Percentiles rank a stretch among this genome's conserved stretches.
phyloP scores from a whole-genome alignment of 2,797 vertebrate genomes.

The Typhlichthys subterraneus region DNA sequence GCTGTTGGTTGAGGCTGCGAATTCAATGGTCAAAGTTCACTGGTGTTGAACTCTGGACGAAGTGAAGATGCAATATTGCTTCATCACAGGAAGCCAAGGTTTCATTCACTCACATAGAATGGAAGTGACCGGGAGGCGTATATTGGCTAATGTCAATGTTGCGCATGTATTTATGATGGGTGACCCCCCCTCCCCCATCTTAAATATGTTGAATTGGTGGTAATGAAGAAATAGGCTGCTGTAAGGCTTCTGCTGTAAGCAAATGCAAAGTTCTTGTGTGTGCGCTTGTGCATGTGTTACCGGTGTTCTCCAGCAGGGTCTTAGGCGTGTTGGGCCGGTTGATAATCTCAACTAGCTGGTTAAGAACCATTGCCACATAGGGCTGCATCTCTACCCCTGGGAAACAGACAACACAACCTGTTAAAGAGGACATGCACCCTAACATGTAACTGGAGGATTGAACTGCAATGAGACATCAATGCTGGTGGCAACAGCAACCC shows the following conservation, averaged over 20 bases:
- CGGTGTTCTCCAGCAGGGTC: constrained; percentile 92
- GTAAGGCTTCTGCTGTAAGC: background rate
- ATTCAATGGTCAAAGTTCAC: too few species aligned
- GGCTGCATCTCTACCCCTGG: constrained; percentile 94
- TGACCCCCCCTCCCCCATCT: too few species aligned
- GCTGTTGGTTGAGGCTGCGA: too few species aligned
- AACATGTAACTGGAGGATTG: background rate
- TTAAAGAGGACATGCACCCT: background rate
- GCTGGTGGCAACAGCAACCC: background rate
- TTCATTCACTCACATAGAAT: too few species aligned
- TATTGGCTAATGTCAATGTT: too few species aligned
- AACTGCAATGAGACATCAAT: background rate
- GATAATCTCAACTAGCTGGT: constrained; percentile 92
- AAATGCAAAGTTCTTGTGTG: background rate
- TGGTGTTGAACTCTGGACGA: too few species aligned
- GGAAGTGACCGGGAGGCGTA: too few species aligned
- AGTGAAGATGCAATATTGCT: too few species aligned
- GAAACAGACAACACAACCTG: background rate
- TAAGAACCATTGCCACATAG: constrained; percentile 90
- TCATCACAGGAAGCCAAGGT: too few species aligned
- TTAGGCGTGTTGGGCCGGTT: constrained; percentile 94
- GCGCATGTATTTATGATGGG: too few species aligned
- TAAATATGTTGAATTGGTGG: too few species aligned
- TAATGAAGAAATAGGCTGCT: too few species aligned
- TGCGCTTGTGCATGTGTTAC: constrained; percentile 53